A percentile compares a stretch with the other conserved stretches of the same genome.
Conservation (phyloP, 2,797 vertebrate genomes). For the Mycteria americana region DNA sequence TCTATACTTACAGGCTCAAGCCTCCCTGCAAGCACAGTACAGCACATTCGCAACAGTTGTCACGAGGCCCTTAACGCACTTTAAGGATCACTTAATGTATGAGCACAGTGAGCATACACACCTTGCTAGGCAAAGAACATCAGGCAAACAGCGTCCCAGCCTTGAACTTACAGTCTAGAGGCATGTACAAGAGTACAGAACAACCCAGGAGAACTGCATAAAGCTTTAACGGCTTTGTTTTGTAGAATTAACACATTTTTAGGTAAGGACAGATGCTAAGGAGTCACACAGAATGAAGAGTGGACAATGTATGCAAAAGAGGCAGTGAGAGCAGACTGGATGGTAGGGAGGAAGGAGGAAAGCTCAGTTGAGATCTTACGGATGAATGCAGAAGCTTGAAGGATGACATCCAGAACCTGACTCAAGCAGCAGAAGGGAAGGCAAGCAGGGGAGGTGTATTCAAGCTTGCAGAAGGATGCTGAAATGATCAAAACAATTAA, state of each 20-base stretch:
- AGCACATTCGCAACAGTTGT: neutral
- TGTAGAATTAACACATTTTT: neutral
- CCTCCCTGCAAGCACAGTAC: neutral
- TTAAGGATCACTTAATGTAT: neutral
- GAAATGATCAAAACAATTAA: neutral
- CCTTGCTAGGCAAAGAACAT: neutral
- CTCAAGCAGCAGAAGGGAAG: neutral
- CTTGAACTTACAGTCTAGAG: neutral
- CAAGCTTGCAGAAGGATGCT: neutral
- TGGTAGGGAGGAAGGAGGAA: neutral
- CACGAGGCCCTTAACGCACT: neutral
- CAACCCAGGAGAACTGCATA: neutral
- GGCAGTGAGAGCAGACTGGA: neutral
- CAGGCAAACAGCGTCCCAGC: neutral
- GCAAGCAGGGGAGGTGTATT: neutral
- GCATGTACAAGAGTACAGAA: neutral
- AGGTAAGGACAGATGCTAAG: neutral
- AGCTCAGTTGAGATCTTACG: neutral
- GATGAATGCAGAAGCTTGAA: neutral
- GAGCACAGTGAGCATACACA: neutral
- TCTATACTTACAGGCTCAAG: neutral
- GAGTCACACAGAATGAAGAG: neutral
- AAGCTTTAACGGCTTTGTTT: neutral
- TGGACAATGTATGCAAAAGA: neutral
- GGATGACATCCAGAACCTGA: neutral